Evolutionary conservation across 2,113 vertebrate genomes (phyloP).

Genomic region (Casuarius casuarius): DNA sequence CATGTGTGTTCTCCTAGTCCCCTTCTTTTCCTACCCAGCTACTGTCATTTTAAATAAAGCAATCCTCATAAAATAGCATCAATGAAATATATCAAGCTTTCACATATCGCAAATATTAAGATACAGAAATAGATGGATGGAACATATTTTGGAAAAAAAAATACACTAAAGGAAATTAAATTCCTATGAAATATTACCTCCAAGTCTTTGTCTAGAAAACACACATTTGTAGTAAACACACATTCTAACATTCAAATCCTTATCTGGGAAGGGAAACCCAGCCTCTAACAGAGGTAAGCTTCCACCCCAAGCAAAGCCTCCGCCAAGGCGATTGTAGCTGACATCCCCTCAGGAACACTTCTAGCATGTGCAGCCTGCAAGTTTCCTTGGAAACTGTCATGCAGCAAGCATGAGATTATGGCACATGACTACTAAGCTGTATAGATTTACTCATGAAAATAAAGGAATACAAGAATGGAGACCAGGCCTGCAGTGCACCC

Average conservation of each 20-base stretch:
- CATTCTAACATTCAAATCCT: neutral
- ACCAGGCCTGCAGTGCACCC: neutral
- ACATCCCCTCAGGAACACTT: conserved; percentile 54
- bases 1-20: neutral
- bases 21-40: neutral
- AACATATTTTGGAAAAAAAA: neutral
- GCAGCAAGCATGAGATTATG: conserved; percentile 61
- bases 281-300: neutral
- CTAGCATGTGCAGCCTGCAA: conserved; percentile 49
- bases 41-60: neutral
- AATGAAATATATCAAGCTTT: neutral
- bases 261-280: neutral
- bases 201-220: neutral
- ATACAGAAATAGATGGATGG: neutral
- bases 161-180: neutral
- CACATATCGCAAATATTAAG: neutral
- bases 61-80: neutral
- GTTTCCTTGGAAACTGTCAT: conserved; percentile 72
- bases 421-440: conserved; percentile 38
- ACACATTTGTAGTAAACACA: neutral
- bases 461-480: neutral
- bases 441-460: conserved; percentile 22
- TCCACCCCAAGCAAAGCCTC: conserved; percentile 18
- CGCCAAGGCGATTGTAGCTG: conserved; percentile 18
- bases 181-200: neutral